Conservation (phyloP, 2,888 invertebrate genomes). For the Ferrisia virgata region DNA sequence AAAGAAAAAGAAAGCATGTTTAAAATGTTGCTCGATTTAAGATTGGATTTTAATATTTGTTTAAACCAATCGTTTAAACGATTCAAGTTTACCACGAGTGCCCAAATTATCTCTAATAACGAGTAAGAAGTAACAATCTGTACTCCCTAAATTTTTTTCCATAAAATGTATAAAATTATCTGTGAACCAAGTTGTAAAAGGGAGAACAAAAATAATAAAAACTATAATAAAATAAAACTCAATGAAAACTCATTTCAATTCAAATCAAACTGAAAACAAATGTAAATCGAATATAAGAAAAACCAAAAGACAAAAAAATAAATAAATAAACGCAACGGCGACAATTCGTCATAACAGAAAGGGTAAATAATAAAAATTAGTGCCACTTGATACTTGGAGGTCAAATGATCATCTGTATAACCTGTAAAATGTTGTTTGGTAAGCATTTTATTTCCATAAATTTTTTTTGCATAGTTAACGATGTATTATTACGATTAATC, state of each 20-base stretch:
- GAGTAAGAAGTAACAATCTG: not conserved
- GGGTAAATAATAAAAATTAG: not conserved
- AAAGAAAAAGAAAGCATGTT: not conserved
- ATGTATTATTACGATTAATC: not conserved
- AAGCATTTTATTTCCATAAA: not conserved
- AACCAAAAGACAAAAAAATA: not conserved
- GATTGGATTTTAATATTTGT: not conserved
- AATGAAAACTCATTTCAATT: not conserved
- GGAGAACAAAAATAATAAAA: conserved; percentile 3
- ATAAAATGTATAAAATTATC: not conserved
- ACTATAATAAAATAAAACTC: not conserved
- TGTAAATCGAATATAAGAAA: not conserved
- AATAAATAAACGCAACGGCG: not conserved
- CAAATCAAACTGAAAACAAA: not conserved
- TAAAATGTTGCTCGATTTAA: not conserved
- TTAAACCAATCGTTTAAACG: not conserved
- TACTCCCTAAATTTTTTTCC: not conserved
- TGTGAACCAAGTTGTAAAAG: not conserved
- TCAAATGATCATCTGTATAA: not conserved
- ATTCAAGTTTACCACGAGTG: not conserved
- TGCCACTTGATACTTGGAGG: conserved; percentile 35
- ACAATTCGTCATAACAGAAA: not conserved
- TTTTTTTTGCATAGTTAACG: not conserved
- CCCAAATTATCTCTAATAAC: not conserved
- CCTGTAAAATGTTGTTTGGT: conserved; percentile 4